Evolutionary conservation across 2,113 vertebrate genomes (phyloP), one percentile per base, ranked within the genome.

Genomic region (Maylandia zebra): DNA sequence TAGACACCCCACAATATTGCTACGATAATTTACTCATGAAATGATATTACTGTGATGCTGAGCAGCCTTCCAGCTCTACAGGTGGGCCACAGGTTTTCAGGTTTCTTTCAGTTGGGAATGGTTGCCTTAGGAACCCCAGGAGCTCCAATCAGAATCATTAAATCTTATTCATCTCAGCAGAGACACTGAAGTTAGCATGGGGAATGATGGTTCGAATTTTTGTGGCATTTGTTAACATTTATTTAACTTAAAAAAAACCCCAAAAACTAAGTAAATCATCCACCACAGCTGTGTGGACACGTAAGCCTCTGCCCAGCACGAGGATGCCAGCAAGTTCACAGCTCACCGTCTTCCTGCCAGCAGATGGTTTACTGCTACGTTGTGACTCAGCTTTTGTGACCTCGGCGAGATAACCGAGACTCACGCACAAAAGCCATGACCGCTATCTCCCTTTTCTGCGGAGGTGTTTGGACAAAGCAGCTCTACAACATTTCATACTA

Each of bases 321-420:
- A 59, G 56, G 56, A 59, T 59, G 14, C 57, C 57, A 17, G 57
- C 57, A 61, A 61, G 57, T 61, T 61, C 30, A 61, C 30, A 61
- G 30, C 57, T 34, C 2, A 12, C 48, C 6, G 24, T 38, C 50
- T 56, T 45, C 69, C 66, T 52, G 84, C 82, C 55, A 59, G 79
- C 74, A 59, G 32, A 57, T 27, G 64, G 55, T 88, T 88, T 83
- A 36, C 76, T 41, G 55, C 83, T 71, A 81, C 36, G 71, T 55
- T 83, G 8, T 83, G 92, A 86, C 89, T 87, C 85, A 55, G 83
- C 61, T 52, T 69, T 5, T 69, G 61, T 69, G 61, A 79, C 83
- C 57, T 34, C 1, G 14, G 30, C 14, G 1, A 59, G 56, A 61
- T 32, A 61, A 69, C 14, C 7, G 52, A 64, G 43, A 64, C 64